These are phyloP conservation scores for Acleris cristana DNA, from an alignment of 2,888 invertebrate species.

Conservation along the genomic window DNA sequence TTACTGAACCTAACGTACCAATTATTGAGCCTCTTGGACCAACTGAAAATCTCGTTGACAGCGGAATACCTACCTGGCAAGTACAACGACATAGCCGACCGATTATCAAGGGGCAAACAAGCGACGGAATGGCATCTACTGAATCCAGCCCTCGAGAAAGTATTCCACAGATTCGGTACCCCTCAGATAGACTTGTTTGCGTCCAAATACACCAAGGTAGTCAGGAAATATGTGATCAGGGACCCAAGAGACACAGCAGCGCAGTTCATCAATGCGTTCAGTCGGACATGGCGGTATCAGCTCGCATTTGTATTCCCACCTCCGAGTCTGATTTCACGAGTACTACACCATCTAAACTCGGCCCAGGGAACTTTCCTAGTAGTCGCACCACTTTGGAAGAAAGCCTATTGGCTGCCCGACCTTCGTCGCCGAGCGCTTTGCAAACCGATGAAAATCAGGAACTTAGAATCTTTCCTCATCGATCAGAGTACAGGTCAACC, in stretches of 20 bases:
- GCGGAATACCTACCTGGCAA: too few species aligned
- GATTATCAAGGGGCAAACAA: too few species aligned
- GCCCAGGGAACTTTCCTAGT: constrained; percentile 36
- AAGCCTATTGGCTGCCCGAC: constrained; percentile 46
- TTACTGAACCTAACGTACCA: too few species aligned
- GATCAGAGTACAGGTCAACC: constrained; percentile 34
- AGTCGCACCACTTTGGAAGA: constrained; percentile 42
- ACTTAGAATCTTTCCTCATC: constrained; percentile 30
- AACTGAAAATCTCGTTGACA: too few species aligned
- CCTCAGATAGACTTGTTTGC: too few species aligned
- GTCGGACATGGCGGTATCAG: constrained; percentile 38
- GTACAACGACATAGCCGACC: too few species aligned
- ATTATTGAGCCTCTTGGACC: too few species aligned
- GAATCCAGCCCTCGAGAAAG: too few species aligned
- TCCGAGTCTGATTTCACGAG: constrained; percentile 34
- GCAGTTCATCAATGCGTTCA: constrained; percentile 41
- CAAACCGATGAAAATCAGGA: constrained; percentile 29
- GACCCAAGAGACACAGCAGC: constrained; percentile 15
- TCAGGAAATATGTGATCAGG: constrained; percentile 2
- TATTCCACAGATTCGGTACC: too few species aligned
- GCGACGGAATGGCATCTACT: too few species aligned
- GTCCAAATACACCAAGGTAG: background rate
- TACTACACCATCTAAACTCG: constrained; percentile 41
- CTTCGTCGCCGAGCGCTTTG: constrained; percentile 37
- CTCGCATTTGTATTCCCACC: constrained; percentile 47